Percentiles rank a stretch among this genome's conserved stretches.
Evolutionary conservation across 2,113 vertebrate genomes (phyloP).

Genomic region (Rhinogobius similis): DNA sequence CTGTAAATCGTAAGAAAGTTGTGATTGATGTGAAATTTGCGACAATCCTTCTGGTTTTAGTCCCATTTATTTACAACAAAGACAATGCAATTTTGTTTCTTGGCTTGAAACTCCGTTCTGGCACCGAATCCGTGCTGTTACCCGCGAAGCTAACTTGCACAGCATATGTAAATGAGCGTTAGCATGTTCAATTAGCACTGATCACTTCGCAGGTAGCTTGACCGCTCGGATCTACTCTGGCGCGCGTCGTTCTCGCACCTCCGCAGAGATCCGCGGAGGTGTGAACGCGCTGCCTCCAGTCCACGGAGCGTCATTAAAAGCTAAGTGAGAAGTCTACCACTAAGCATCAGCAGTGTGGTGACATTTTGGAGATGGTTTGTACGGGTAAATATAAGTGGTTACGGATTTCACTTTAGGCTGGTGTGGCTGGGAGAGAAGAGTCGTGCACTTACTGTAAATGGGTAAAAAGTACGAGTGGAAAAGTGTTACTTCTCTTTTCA

Average conservation of each 20-base stretch:
- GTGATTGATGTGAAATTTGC: no score
- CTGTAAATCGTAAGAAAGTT: no score
- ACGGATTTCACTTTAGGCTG: conserved; percentile 49
- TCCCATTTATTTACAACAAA: no score
- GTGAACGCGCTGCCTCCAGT: conserved; percentile 66
- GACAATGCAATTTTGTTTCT: not conserved
- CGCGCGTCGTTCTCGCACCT: conserved; percentile 53
- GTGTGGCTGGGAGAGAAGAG: conserved; percentile 46
- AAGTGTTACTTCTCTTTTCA: no score
- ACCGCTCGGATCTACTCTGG: conserved; percentile 24
- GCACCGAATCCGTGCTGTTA: not conserved
- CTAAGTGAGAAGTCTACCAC: conserved; percentile 58
- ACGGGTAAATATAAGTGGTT: conserved; percentile 43
- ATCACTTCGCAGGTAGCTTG: conserved; percentile 39
- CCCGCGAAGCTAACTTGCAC: not conserved
- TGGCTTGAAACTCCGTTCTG: not conserved
- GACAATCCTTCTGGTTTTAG: no score
- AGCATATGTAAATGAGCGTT: conserved; percentile 8
- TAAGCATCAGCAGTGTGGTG: conserved; percentile 58
- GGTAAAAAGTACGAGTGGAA: not conserved
- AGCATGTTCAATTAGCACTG: conserved; percentile 12
- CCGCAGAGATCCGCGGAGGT: conserved; percentile 41
- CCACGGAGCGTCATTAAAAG: conserved; percentile 33
- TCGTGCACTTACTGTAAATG: no score
- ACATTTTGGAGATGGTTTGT: conserved; percentile 52